A percentile compares a stretch with the other conserved stretches of the same genome.
Conservation (phyloP, 2,797 vertebrate species). For the Hylomyscus alleni region DNA sequence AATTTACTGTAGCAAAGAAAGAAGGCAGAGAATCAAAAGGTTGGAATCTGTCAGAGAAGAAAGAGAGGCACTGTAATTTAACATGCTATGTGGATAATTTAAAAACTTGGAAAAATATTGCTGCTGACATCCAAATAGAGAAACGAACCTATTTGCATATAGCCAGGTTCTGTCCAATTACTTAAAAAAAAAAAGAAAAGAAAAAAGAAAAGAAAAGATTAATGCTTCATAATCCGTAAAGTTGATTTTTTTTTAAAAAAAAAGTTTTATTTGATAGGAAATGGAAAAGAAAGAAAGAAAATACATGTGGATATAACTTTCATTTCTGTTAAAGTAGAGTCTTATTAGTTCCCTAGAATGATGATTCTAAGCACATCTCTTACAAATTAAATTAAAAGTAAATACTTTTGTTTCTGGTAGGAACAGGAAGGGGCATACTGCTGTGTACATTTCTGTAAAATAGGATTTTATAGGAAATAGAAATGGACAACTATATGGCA, state of each 20-base stretch:
- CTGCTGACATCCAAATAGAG: conserved; percentile 68
- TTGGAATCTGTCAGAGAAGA: conserved; percentile 79
- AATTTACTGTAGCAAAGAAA: conserved; percentile 83
- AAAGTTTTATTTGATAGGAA: conserved; percentile 4
- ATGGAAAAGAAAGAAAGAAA: conserved; percentile 1
- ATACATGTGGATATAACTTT: conserved; percentile 23
- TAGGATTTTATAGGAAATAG: not conserved
- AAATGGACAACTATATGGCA: not conserved
- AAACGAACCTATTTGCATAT: conserved; percentile 52
- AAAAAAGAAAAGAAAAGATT: conserved; percentile 4
- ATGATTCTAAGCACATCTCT: conserved; percentile 24
- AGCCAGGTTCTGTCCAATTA: conserved; percentile 50
- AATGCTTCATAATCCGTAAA: conserved; percentile 61
- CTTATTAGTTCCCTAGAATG: conserved; percentile 43
- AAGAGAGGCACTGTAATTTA: conserved; percentile 77
- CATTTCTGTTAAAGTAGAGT: conserved; percentile 2
- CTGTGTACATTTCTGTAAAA: not conserved
- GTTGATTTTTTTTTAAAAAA: conserved; percentile 28
- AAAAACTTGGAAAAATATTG: conserved; percentile 76
- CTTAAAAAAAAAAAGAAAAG: not conserved
- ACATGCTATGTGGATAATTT: conserved; percentile 60
- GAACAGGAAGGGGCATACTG: not conserved
- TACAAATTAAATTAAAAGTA: conserved; percentile 53
- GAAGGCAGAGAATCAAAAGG: conserved; percentile 76
- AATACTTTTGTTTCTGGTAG: not conserved